These are phyloP conservation scores for Cassiopea xamachana DNA, from an alignment of 30 jellyfish, hydroid and myxozoan genomes.

Conservation along the genomic window DNA sequence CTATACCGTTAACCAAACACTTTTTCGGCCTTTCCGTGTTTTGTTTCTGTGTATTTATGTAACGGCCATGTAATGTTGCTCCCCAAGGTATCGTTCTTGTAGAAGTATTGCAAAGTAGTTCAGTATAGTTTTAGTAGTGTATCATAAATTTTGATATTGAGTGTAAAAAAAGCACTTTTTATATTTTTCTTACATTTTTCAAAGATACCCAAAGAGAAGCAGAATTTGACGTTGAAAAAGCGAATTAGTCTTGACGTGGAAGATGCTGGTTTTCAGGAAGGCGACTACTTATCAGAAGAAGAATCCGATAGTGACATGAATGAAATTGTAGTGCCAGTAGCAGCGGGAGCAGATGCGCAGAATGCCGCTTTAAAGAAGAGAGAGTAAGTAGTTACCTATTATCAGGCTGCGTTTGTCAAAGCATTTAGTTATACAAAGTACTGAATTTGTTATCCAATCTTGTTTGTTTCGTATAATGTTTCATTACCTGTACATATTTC, in stretches of 20 bases:
- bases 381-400: conserved; percentile 31
- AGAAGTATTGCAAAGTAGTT: too few relatives aligned
- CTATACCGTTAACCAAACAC: too few relatives aligned
- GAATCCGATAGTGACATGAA: conserved; percentile 89
- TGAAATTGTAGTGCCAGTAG: conserved; percentile 47
- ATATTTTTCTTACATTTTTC: too few relatives aligned
- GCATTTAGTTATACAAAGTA: too few relatives aligned
- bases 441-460: too few relatives aligned
- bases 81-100: too few relatives aligned
- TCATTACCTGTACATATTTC: too few relatives aligned
- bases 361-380: conserved; percentile 82
- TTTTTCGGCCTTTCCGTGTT: too few relatives aligned
- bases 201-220: conserved; percentile 61
- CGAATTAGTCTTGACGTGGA: conserved; percentile 86
- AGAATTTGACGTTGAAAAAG: conserved; percentile 52
- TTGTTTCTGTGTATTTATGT: not conserved
- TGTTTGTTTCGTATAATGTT: too few relatives aligned
- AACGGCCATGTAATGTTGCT: not conserved
- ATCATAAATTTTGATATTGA: not conserved
- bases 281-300: conserved; percentile 82
- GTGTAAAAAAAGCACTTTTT: not conserved
- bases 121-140: not conserved
- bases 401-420: too few relatives aligned
- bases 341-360: conserved; percentile 62
- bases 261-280: conserved; percentile 99